phyloP scores from a whole-genome alignment of 2,888 invertebrate genomes.

The Machimus atricapillus region DNA sequence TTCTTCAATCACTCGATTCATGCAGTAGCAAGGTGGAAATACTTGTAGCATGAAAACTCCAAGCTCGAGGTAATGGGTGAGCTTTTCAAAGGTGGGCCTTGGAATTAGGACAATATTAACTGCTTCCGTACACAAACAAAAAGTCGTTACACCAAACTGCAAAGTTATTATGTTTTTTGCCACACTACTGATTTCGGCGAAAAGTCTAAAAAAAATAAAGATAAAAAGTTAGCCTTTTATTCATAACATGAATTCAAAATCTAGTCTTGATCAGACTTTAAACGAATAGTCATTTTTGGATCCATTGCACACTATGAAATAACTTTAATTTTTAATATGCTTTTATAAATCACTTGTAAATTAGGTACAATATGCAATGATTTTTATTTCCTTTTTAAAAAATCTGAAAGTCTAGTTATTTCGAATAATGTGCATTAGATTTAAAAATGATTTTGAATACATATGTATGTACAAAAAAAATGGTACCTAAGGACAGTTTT shows the following conservation, averaged over 20 bases:
- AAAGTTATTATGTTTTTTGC: background rate
- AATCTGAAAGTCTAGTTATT: too few species aligned
- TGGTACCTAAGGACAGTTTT: background rate
- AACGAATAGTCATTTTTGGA: too few species aligned
- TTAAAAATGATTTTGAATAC: too few species aligned
- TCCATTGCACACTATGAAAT: too few species aligned
- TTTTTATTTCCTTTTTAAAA: too few species aligned
- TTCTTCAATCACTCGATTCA: background rate
- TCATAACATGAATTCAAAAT: too few species aligned
- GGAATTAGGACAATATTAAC: background rate
- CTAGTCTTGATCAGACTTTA: too few species aligned
- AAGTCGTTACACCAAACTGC: background rate
- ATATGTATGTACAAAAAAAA: background rate
- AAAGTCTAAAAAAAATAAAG: background rate
- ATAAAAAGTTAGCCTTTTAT: too few species aligned
- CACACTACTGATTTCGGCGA: background rate
- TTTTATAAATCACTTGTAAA: too few species aligned
- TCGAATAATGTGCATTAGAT: too few species aligned
- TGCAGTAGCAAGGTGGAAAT: background rate
- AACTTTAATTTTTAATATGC: too few species aligned
- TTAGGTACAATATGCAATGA: too few species aligned
- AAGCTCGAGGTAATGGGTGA: background rate
- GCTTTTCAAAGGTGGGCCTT: background rate
- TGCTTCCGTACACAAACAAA: background rate
- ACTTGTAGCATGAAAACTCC: background rate